A percentile compares a stretch with the other conserved stretches of the same genome.
Conservation (phyloP, 2,888 invertebrate species). For the Aplocera efformata region DNA sequence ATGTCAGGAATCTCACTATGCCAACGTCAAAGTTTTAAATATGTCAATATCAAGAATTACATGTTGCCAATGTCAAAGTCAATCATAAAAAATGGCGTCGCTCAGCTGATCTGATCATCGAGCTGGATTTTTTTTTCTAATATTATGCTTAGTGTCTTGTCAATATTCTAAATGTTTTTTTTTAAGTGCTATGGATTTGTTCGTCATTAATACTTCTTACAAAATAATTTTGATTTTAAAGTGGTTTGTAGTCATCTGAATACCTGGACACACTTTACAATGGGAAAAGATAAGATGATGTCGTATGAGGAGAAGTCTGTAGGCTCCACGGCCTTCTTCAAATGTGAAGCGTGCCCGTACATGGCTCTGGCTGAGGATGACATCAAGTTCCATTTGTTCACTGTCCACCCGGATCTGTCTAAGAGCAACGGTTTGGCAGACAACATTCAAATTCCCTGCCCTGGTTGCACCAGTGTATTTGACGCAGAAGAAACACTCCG, state of each 20-base stretch:
- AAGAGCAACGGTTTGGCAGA: slow-evolving; percentile 77
- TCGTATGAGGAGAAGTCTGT: slow-evolving; percentile 74
- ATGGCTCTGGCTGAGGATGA: slow-evolving; percentile 77
- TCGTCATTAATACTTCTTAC: too few relatives aligned
- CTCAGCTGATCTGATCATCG: slow-evolving; percentile 8
- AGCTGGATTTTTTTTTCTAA: too few relatives aligned
- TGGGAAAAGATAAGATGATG: slow-evolving; percentile 64
- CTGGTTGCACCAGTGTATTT: slow-evolving; percentile 84
- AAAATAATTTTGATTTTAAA: too few relatives aligned
- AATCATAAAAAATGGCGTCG: slow-evolving; percentile 1
- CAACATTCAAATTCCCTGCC: slow-evolving; percentile 81
- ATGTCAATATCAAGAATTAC: too few relatives aligned
- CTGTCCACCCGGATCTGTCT: slow-evolving; percentile 68
- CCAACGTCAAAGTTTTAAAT: too few relatives aligned
- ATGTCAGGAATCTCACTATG: too few relatives aligned
- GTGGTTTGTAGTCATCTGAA: too few relatives aligned
- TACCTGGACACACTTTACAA: too few relatives aligned
- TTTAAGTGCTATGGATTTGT: too few relatives aligned
- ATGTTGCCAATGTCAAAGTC: background rate
- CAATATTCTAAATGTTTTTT: too few relatives aligned
- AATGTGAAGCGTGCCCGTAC: slow-evolving; percentile 78
- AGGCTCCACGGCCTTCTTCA: slow-evolving; percentile 73
- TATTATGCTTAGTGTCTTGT: too few relatives aligned
- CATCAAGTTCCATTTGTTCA: slow-evolving; percentile 75
- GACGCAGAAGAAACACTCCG: slow-evolving; percentile 82